These are phyloP conservation scores for Hipposideros larvatus DNA, from an alignment of 2,797 vertebrate genomes.

Conservation along the genomic window DNA sequence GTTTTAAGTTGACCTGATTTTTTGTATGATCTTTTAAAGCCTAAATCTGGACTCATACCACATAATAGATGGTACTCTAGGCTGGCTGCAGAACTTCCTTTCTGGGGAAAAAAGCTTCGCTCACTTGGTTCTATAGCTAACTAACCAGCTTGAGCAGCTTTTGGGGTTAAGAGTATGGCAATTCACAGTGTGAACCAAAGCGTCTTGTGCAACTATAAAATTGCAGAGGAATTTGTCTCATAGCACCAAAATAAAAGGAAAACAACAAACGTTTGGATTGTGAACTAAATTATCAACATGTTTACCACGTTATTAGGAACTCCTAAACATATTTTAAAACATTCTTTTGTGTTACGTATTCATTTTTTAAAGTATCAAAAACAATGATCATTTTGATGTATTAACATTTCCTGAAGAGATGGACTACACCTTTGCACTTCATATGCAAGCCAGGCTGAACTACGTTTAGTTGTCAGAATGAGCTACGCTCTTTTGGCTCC, in stretches of 20 bases:
- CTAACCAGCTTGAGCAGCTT: not conserved
- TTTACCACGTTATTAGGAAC: conserved; percentile 42
- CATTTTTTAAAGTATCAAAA: conserved; percentile 57
- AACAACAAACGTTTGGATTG: not conserved
- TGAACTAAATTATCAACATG: conserved; percentile 33
- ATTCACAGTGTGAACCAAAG: conserved; percentile 12
- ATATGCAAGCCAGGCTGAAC: not conserved
- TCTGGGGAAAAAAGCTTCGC: not conserved
- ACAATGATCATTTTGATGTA: not conserved
- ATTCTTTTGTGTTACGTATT: conserved; percentile 13
- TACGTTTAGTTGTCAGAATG: not conserved
- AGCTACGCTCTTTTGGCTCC: not conserved
- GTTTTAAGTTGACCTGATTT: conserved; percentile 34
- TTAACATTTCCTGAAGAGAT: conserved; percentile 43
- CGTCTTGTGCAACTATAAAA: not conserved
- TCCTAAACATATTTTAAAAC: conserved; percentile 44
- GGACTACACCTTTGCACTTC: conserved; percentile 1
- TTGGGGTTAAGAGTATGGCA: not conserved
- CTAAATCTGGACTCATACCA: conserved; percentile 5
- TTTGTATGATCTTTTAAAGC: conserved; percentile 39
- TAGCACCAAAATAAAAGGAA: conserved; percentile 15
- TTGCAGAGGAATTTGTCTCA: not conserved
- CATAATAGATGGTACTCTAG: not conserved
- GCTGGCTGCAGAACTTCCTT: not conserved
- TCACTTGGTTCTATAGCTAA: conserved; percentile 16